Conservation (phyloP, 2,888 invertebrate genomes). For the Lamellibrachia satsuma region DNA sequence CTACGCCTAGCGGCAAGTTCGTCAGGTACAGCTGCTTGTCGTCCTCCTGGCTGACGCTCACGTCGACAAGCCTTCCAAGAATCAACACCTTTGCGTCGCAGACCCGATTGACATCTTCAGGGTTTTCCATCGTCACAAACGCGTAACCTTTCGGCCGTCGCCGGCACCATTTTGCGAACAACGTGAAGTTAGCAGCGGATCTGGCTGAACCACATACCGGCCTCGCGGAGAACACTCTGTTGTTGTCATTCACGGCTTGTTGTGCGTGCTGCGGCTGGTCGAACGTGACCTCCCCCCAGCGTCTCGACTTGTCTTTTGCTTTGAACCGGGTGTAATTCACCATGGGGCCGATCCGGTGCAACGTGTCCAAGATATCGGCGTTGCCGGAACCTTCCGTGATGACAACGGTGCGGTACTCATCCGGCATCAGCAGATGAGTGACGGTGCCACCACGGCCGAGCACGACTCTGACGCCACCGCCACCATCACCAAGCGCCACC, state of each 20-base stretch:
- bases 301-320: not conserved
- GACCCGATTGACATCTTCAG: not conserved
- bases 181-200: not conserved
- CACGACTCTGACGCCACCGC: conserved; percentile 21
- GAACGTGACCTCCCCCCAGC: conserved; percentile 24
- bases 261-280: not conserved
- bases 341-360: conserved; percentile 8
- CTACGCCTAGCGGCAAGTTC: conserved; percentile 21
- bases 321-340: conserved; percentile 14
- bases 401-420: conserved; percentile 21
- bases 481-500: not conserved
- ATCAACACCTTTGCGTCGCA: not conserved
- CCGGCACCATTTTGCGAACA: not conserved
- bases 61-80: not conserved
- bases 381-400: not conserved
- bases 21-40: conserved; percentile 23
- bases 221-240: not conserved
- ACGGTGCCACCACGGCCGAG: not conserved
- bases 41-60: not conserved
- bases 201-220: not conserved
- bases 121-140: not conserved
- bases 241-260: not conserved
- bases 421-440: conserved; percentile 21
- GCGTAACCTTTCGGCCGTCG: not conserved
- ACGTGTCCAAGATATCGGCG: not conserved